phyloP scores from a whole-genome alignment of 2,113 vertebrate genomes.

The Pipa parva region DNA sequence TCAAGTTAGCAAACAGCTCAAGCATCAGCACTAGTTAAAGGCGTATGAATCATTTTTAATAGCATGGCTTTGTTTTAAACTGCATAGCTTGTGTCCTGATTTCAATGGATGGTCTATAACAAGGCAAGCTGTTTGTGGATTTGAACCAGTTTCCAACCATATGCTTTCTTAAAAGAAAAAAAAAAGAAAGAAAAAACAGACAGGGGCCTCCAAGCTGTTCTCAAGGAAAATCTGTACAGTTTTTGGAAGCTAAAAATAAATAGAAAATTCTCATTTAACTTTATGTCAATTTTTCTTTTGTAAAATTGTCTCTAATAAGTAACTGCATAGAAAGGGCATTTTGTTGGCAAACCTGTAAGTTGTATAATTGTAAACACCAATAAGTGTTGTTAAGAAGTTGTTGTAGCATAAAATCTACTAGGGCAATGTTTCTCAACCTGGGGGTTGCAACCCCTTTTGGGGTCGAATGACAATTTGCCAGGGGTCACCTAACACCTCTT shows the following conservation, averaged over 20 bases:
- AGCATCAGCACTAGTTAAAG: conserved; percentile 67
- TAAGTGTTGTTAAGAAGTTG: too few species aligned
- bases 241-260: not conserved
- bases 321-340: too few species aligned
- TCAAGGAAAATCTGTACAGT: conserved; percentile 15
- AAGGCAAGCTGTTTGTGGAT: conserved; percentile 57
- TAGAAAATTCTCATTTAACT: too few species aligned
- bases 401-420: too few species aligned
- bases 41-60: conserved; percentile 71
- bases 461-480: too few species aligned
- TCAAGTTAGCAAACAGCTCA: conserved; percentile 62
- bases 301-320: too few species aligned
- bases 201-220: conserved; percentile 51
- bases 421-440: too few species aligned
- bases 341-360: too few species aligned
- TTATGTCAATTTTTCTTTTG: too few species aligned
- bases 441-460: too few species aligned
- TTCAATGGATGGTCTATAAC: conserved; percentile 58
- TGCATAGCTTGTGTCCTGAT: conserved; percentile 63
- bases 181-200: conserved; percentile 49
- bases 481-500: too few species aligned
- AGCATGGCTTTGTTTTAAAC: conserved; percentile 65
- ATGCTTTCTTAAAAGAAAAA: conserved; percentile 56
- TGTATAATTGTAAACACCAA: too few species aligned
- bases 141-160: conserved; percentile 62